Evolutionary conservation across 2,113 vertebrate genomes (phyloP).

Genomic region (Macquaria australasica): DNA sequence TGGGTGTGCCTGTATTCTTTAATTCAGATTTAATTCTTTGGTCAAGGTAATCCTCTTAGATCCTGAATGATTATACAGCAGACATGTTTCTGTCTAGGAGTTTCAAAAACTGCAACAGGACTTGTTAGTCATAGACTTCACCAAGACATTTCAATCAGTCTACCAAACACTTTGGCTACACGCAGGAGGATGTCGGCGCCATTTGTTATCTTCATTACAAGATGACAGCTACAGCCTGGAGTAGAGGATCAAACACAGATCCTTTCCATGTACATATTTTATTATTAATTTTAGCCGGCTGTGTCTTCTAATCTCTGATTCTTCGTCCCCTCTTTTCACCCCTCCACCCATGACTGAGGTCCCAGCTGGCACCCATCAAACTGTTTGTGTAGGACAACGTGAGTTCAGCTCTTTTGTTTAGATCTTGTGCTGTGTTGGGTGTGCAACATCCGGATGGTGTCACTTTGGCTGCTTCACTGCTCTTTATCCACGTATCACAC

Average conservation of each 20-base stretch:
- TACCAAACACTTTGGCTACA: conserved; percentile 38
- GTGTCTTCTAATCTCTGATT: conserved; percentile 46
- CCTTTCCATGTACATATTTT: conserved; percentile 58
- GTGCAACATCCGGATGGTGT: conserved; percentile 33
- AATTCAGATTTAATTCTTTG: conserved; percentile 35
- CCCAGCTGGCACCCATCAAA: conserved; percentile 45
- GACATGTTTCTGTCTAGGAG: neutral
- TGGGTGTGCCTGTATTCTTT: conserved; percentile 15
- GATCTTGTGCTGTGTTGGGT: neutral
- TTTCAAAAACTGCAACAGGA: conserved; percentile 13
- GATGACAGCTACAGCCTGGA: conserved; percentile 63
- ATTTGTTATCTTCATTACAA: conserved; percentile 72
- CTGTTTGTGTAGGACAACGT: conserved; percentile 50
- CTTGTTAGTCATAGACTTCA: conserved; percentile 28
- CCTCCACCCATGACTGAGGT: conserved; percentile 27
- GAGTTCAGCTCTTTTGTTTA: conserved; percentile 35
- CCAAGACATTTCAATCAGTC: conserved; percentile 22
- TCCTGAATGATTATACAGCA: conserved; percentile 36
- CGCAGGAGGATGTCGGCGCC: conserved; percentile 52
- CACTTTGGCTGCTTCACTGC: conserved; percentile 19
- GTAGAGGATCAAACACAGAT: conserved; percentile 68
- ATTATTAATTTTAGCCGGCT: conserved; percentile 68
- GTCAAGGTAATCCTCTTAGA: conserved; percentile 39
- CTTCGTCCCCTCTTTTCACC: conserved; percentile 51
- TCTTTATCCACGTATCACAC: conserved; percentile 36